Evolutionary conservation across 2,113 vertebrate species (phyloP).

Genomic region (Heloderma charlesbogerti): DNA sequence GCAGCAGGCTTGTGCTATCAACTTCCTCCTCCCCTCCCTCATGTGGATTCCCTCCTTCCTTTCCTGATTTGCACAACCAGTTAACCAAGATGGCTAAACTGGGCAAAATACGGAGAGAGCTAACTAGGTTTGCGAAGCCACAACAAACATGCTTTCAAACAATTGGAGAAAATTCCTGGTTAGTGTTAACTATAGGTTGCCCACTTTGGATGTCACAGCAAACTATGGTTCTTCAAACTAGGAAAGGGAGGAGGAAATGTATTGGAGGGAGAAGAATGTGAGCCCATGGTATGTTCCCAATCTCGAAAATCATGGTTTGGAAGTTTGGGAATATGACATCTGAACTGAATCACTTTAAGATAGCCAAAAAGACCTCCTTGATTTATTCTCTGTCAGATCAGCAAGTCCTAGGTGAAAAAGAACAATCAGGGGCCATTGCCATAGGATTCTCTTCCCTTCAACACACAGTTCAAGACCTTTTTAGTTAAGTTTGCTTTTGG

Average conservation of each 20-base stretch:
- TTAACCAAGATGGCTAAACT: background rate
- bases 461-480: too few relatives aligned
- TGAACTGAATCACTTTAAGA: background rate
- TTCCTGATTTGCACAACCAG: background rate
- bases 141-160: background rate
- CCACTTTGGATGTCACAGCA: background rate
- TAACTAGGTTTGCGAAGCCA: background rate
- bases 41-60: background rate
- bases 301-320: background rate
- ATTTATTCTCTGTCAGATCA: background rate
- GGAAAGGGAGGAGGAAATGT: background rate
- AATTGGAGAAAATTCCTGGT: background rate
- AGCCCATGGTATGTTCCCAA: background rate
- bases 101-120: background rate
- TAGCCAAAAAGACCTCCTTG: background rate
- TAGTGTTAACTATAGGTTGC: background rate
- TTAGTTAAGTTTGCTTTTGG: too few relatives aligned
- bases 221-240: too few relatives aligned
- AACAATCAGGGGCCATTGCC: too few relatives aligned
- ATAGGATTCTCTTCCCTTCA: too few relatives aligned
- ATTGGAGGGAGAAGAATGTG: too few relatives aligned
- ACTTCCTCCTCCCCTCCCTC: background rate
- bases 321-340: background rate
- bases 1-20: background rate
- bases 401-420: too few relatives aligned